Conservation (phyloP, 2,113 vertebrate genomes). For the Monarcha castaneiventris region DNA sequence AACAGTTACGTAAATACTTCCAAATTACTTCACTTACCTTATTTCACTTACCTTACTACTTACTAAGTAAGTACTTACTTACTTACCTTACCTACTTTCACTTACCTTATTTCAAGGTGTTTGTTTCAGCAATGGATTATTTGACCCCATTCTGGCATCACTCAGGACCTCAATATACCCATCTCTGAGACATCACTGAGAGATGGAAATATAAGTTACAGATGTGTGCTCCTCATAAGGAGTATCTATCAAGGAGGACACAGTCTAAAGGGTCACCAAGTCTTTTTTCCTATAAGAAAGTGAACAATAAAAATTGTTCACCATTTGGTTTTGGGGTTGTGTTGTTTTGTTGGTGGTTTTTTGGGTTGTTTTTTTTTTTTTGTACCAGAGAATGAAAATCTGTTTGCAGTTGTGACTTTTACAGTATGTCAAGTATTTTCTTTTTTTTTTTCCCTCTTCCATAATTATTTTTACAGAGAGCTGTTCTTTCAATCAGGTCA, state of each 20-base stretch:
- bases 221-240: neutral
- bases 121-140: neutral
- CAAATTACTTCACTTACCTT: neutral
- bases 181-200: neutral
- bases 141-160: neutral
- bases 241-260: neutral
- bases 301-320: neutral
- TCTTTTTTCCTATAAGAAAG: neutral
- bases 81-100: no score
- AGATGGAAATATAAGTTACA: neutral
- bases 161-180: neutral
- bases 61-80: no score
- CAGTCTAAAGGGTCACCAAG: neutral
- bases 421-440: slow-evolving; percentile 1
- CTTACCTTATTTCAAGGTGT: no score
- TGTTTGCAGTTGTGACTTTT: slow-evolving; percentile 38
- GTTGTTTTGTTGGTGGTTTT: neutral
- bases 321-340: neutral
- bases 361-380: neutral
- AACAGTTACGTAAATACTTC: neutral
- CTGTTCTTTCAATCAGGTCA: slow-evolving; percentile 61
- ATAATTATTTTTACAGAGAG: slow-evolving; percentile 64
- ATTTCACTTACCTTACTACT: no score
- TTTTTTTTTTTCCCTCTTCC: neutral
- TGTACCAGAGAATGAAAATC: neutral